Evolutionary conservation across 2,113 vertebrate genomes (phyloP).

Genomic region (Dunckerocampus dactyliophorus): DNA sequence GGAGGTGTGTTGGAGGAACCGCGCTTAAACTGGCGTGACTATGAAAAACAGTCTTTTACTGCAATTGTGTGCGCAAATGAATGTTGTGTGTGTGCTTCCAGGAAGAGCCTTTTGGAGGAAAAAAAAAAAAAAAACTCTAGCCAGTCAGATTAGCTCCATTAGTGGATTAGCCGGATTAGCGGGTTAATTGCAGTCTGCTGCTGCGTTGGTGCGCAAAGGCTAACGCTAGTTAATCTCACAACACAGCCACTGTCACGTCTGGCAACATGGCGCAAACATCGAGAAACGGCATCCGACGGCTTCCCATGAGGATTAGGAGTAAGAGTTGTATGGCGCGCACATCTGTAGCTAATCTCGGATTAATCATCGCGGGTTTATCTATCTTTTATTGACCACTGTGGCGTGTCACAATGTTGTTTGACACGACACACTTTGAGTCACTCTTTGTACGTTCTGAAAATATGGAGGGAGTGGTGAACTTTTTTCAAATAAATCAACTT

Average conservation of each 20-base stretch:
- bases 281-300: conserved; percentile 45
- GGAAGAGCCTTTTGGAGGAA: conserved; percentile 50
- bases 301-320: conserved; percentile 71
- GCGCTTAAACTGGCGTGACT: no score
- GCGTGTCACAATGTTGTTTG: conserved; percentile 1
- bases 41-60: conserved; percentile 8
- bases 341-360: conserved; percentile 28
- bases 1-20: background rate
- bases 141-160: conserved; percentile 72
- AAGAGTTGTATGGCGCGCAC: conserved; percentile 38
- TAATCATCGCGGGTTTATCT: conserved; percentile 1
- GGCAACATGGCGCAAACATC: conserved; percentile 67
- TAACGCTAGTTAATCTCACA: conserved; percentile 66
- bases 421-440: conserved; percentile 6
- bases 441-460: background rate
- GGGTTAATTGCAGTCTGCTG: conserved; percentile 71
- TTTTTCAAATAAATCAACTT: no score
- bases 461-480: no score
- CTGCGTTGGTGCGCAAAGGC: conserved; percentile 61
- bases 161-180: conserved; percentile 71
- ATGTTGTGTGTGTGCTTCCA: conserved; percentile 39
- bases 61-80: conserved; percentile 22
- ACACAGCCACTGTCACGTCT: conserved; percentile 61
- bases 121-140: conserved; percentile 31
- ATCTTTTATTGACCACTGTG: conserved; percentile 17